Evolutionary conservation across 64 coral and sea anemone species (phyloP).

Genomic region (Montipora capricornis): DNA sequence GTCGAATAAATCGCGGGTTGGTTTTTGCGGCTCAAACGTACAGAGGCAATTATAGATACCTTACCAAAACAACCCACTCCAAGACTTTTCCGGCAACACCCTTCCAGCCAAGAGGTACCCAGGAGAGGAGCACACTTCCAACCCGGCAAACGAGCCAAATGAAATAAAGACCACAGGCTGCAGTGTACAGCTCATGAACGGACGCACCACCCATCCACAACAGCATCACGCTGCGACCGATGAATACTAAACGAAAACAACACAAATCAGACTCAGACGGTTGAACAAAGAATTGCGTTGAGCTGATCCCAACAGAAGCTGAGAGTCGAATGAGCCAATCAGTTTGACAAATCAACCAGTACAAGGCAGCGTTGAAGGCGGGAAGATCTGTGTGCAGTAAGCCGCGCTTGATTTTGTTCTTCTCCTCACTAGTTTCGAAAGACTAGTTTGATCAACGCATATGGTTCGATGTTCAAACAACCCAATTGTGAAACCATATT

Average conservation of each 20-base stretch:
- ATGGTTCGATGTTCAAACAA: no score
- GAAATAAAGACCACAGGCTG: slow-evolving; percentile 94
- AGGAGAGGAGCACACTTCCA: slow-evolving; percentile 76
- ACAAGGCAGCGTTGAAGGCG: no score
- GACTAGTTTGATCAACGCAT: no score
- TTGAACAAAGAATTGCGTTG: not conserved
- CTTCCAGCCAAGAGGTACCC: slow-evolving; percentile 86
- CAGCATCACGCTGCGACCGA: slow-evolving; percentile 90
- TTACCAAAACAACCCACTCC: slow-evolving; percentile 86
- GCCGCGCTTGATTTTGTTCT: no score
- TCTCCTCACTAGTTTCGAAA: no score
- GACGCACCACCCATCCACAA: slow-evolving; percentile 85
- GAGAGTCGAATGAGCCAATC: not conserved
- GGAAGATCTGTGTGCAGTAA: no score
- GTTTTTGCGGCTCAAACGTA: no score
- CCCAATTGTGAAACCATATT: no score
- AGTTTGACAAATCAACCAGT: not conserved
- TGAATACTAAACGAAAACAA: slow-evolving; percentile 59
- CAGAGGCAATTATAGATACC: not conserved
- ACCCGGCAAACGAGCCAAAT: slow-evolving; percentile 94
- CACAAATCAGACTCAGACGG: not conserved
- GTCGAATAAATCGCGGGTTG: not conserved
- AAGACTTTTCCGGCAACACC: slow-evolving; percentile 81
- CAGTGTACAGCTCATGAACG: slow-evolving; percentile 97
- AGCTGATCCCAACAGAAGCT: not conserved